A percentile compares a stretch with the other conserved stretches of the same genome.
Conservation (phyloP, 2,888 invertebrate genomes). For the Pecten maximus region DNA sequence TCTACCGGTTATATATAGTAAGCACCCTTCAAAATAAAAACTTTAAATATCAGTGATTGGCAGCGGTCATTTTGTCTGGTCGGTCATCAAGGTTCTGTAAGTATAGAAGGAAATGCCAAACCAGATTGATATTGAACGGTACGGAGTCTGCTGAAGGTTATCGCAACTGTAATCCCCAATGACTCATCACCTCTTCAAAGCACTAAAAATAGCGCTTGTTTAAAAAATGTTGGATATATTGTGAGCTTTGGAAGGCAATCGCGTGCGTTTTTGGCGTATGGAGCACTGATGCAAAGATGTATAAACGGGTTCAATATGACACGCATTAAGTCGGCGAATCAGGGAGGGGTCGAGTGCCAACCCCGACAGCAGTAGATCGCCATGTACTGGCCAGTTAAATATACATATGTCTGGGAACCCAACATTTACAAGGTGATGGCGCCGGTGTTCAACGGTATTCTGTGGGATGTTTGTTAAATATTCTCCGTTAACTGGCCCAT, state of each 20-base stretch:
- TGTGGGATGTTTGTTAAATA: background rate
- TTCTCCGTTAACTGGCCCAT: background rate
- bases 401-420: background rate
- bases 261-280: conserved; percentile 29
- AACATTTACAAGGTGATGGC: conserved; percentile 24
- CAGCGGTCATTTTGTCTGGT: background rate
- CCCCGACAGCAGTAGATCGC: background rate
- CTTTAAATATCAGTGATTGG: background rate
- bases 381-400: background rate
- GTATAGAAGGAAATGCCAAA: background rate
- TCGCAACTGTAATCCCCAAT: conserved; percentile 6
- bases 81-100: background rate
- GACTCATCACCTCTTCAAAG: conserved; percentile 9
- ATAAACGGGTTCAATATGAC: conserved; percentile 23
- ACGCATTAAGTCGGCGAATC: background rate
- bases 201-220: conserved; percentile 5
- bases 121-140: background rate
- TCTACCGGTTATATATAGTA: background rate
- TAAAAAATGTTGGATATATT: background rate
- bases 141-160: conserved; percentile 6
- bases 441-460: background rate
- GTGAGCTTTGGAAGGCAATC: conserved; percentile 33
- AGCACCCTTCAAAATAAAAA: conserved; percentile 2
- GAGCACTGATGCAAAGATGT: background rate
- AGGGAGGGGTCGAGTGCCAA: conserved; percentile 26